These are phyloP conservation scores for Altica lythri DNA, from an alignment of 2,888 invertebrate species.

Conservation along the genomic window DNA sequence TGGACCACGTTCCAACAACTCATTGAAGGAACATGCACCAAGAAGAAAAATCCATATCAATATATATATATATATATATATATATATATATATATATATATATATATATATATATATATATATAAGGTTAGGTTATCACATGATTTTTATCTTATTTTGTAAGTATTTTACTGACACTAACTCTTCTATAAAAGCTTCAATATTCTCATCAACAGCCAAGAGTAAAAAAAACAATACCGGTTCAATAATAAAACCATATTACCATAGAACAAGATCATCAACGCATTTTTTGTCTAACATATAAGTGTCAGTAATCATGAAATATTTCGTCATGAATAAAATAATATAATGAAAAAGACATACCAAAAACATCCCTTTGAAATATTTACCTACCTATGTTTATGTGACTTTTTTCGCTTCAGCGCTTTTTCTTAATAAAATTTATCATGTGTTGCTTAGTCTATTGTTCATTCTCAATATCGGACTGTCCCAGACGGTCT, in stretches of 20 bases:
- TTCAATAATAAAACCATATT: neutral
- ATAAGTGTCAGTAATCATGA: slow-evolving; percentile 44
- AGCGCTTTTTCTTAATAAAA: slow-evolving; percentile 51
- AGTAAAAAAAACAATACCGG: no score
- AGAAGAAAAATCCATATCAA: no score
- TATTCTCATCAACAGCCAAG: no score
- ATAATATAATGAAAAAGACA: slow-evolving; percentile 41
- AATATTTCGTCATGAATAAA: slow-evolving; percentile 46
- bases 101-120: no score
- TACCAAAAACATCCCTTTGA: slow-evolving; percentile 49
- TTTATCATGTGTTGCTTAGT: slow-evolving; percentile 56
- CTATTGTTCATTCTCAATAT: slow-evolving; percentile 44
- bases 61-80: no score
- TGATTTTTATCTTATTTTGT: no score
- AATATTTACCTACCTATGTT: slow-evolving; percentile 49
- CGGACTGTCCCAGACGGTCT: slow-evolving; percentile 43
- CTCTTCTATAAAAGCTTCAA: no score
- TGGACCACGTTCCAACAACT: no score
- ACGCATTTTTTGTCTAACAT: slow-evolving; percentile 35
- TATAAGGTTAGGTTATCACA: no score
- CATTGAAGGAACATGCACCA: no score
- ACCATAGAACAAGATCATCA: slow-evolving; percentile 7
- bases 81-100: no score
- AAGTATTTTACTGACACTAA: no score
- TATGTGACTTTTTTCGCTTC: slow-evolving; percentile 52